phyloP scores from a whole-genome alignment of 1,140 invertebrate genomes.

The Mercenaria mercenaria region DNA sequence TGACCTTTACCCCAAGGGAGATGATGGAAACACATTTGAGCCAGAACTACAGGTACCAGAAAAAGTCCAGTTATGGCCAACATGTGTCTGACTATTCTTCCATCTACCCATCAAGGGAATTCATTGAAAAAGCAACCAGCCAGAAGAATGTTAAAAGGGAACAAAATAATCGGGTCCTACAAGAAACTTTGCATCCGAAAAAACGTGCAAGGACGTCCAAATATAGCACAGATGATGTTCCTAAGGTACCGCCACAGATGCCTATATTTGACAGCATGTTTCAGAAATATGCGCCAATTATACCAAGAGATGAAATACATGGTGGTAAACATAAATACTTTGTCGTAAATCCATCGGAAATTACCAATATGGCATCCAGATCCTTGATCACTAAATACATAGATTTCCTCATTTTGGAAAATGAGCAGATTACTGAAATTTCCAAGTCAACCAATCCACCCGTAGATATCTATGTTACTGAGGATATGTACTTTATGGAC shows the following conservation, averaged over 20 bases:
- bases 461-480: conserved; percentile 74
- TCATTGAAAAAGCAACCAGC: conserved; percentile 28
- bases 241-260: conserved; percentile 45
- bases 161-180: background rate
- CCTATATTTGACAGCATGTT: conserved; percentile 22
- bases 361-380: conserved; percentile 64
- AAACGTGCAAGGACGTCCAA: conserved; percentile 34
- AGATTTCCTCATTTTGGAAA: conserved; percentile 76
- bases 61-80: background rate
- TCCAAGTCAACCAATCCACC: conserved; percentile 72
- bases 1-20: conserved; percentile 53
- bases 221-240: conserved; percentile 42
- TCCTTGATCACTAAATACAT: conserved; percentile 74
- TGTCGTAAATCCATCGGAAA: conserved; percentile 63
- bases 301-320: background rate
- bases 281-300: conserved; percentile 24
- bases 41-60: conserved; percentile 37
- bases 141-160: background rate
- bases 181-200: background rate
- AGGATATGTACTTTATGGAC: conserved; percentile 79
- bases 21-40: conserved; percentile 49
- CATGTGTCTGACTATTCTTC: conserved; percentile 40
- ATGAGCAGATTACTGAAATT: conserved; percentile 77
- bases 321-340: conserved; percentile 59
- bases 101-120: conserved; percentile 55